Evolutionary conservation across 2,113 vertebrate genomes (phyloP).

Genomic region (Vulpes ferrilata): DNA sequence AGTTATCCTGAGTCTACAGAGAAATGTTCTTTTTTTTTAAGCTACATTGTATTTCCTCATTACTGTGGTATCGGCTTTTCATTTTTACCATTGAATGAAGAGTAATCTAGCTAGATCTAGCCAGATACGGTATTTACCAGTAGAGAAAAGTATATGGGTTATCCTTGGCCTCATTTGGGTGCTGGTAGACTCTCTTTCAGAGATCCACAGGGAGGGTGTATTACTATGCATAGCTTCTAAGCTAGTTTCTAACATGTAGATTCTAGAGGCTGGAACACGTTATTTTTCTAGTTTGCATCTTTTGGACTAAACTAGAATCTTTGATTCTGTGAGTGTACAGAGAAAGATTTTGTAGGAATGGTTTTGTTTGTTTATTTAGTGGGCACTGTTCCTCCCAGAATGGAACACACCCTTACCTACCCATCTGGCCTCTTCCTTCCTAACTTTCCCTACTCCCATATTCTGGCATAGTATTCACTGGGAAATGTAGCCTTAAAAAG

Average conservation of each 20-base stretch:
- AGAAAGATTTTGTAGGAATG: background rate
- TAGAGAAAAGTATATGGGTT: background rate
- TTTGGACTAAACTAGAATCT: background rate
- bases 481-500: background rate
- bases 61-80: background rate
- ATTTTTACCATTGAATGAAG: background rate
- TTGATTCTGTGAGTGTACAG: background rate
- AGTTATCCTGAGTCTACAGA: background rate
- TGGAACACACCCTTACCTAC: background rate
- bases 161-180: slow-evolving; percentile 4
- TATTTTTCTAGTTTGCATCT: background rate
- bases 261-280: background rate
- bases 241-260: background rate
- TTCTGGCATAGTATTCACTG: background rate
- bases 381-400: background rate
- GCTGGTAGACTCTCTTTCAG: background rate
- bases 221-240: background rate
- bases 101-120: background rate
- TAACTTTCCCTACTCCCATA: background rate
- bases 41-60: background rate
- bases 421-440: background rate
- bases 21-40: background rate
- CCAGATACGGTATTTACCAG: background rate
- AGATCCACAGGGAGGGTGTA: background rate
- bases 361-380: background rate